Evolutionary conservation across 2,888 invertebrate genomes (phyloP), one percentile per base, ranked within the genome.

Genomic region (Polydrusus pterygomalis): DNA sequence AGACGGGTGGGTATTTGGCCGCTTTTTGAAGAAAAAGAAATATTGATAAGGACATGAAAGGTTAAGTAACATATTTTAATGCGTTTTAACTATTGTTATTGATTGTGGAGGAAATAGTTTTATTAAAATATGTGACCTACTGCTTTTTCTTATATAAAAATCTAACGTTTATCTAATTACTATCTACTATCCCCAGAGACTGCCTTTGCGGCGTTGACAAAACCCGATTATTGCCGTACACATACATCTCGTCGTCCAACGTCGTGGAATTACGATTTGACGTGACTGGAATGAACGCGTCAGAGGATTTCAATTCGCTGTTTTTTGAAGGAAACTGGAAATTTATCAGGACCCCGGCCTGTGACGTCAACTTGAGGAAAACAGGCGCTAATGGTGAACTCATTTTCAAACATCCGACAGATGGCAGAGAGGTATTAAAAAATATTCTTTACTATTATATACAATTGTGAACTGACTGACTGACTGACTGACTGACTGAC

Each of bases 251-350:
- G 10, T 91, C 92, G 13, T 91, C 94, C 67, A 92, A 93, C 80
- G 91, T 94, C 43, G 92, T 95, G 13, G 96, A 96, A 85, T 89
- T 97, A 45, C 92, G 93, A 82, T 96, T 97, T 84, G 93, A 93
- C 80, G 94, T 96, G 15, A 90, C 91, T 72, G 93, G 93, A 81
- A 96, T 97, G 97, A 92, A 94, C 78, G 92, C 96, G 0, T 89
- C 94, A 17, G 96, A 97, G 84, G 95, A 97, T 89, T 96, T 95
- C 85, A 92, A 95, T 74, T 93, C 93, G 62, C 91, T 96, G 80
- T 94, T 93, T 84, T 95, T 97, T 86, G 95, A 96, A 86, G 96
- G 94, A 7, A 91, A 92, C 51, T 96, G 94, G 87, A 95, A 95
- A 85, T 96, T 96, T 82, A 90, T 95, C 11, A 91, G 93, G 82